Evolutionary conservation across 2,888 invertebrate genomes (phyloP).

Genomic region (Chymomyza procnemis): DNA sequence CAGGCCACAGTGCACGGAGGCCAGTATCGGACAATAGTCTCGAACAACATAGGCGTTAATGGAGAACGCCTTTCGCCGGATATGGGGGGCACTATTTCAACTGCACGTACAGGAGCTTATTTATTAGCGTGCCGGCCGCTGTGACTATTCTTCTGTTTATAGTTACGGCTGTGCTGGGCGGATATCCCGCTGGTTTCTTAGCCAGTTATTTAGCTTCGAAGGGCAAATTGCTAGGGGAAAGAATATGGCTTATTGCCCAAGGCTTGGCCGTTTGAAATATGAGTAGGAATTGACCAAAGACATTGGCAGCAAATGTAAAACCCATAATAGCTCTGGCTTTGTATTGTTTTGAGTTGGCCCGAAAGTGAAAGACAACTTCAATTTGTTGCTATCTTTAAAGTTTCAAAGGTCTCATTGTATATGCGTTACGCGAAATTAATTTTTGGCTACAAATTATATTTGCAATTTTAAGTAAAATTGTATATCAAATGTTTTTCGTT

Average conservation of each 20-base stretch:
- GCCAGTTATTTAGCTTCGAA: constrained; percentile 20
- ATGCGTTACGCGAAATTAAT: neutral
- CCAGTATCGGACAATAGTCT: neutral
- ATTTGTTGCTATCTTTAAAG: neutral
- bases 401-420: neutral
- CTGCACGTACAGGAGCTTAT: constrained; percentile 20
- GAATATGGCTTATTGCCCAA: constrained; percentile 40
- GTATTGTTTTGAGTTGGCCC: neutral
- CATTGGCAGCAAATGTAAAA: constrained; percentile 18
- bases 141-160: constrained; percentile 7
- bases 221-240: constrained; percentile 59
- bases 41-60: neutral
- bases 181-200: neutral
- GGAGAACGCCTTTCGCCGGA: neutral
- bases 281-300: constrained; percentile 44
- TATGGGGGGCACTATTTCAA: neutral
- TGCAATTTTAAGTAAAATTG: neutral
- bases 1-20: neutral
- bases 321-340: constrained; percentile 16
- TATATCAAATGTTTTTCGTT: no score
- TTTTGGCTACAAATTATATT: neutral
- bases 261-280: constrained; percentile 33
- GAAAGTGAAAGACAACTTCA: neutral
- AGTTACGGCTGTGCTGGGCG: constrained; percentile 20
- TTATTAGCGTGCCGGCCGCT: constrained; percentile 15